Conservation (phyloP, 2,113 vertebrate genomes). For the Muntiacus reevesi region DNA sequence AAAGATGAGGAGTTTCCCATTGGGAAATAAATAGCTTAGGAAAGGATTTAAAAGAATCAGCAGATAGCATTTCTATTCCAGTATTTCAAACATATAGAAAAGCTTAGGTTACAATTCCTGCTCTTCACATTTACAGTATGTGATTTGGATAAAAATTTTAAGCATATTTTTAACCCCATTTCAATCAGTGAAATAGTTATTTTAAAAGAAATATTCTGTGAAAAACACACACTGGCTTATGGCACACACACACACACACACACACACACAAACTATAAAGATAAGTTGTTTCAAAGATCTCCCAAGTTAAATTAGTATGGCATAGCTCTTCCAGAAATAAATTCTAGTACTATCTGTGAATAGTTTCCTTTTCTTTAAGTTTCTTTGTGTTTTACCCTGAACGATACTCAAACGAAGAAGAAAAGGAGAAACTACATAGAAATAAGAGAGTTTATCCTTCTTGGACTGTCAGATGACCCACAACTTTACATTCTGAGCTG, state of each 20-base stretch:
- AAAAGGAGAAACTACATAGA: conserved; percentile 35
- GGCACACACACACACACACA: not conserved
- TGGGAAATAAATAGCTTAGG: not conserved
- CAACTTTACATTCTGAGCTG: too few species aligned
- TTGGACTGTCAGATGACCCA: too few species aligned
- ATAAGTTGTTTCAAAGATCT: not conserved
- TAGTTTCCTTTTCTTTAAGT: not conserved
- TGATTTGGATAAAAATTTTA: not conserved
- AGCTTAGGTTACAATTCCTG: not conserved
- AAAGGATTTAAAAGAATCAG: too few species aligned
- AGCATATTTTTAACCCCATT: not conserved
- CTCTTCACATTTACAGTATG: not conserved
- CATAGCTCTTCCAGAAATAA: not conserved
- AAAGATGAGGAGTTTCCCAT: too few species aligned
- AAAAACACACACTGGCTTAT: not conserved
- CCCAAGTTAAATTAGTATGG: not conserved
- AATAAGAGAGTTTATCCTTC: not conserved
- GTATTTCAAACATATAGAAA: not conserved
- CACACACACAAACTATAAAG: not conserved
- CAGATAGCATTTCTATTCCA: not conserved
- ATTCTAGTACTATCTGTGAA: not conserved
- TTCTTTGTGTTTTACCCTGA: not conserved
- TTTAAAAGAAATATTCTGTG: not conserved
- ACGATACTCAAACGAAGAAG: not conserved
- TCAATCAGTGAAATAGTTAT: not conserved